Conservation (phyloP, 2,888 invertebrate genomes). For the Drosophila demipolita region DNA sequence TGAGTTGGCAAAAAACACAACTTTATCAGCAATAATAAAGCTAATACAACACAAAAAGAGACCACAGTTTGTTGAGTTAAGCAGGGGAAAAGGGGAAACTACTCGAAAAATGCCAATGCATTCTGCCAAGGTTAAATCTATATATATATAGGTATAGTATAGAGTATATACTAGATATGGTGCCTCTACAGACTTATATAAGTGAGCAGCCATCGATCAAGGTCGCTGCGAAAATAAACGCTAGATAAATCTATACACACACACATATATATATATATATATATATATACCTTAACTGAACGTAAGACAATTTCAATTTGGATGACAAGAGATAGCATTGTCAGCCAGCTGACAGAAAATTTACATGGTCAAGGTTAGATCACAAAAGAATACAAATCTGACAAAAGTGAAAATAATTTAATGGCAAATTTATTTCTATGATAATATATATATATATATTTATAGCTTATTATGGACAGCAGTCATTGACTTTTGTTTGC, state of each 20-base stretch:
- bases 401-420: slow-evolving; percentile 58
- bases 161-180: slow-evolving; percentile 14
- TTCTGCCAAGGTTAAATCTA: slow-evolving; percentile 28
- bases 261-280: slow-evolving; percentile 5
- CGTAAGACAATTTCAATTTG: slow-evolving; percentile 19
- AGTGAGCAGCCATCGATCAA: slow-evolving; percentile 54
- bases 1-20: slow-evolving; percentile 27
- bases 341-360: slow-evolving; percentile 10
- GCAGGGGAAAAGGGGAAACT: background rate
- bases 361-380: slow-evolving; percentile 51
- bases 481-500: slow-evolving; percentile 57
- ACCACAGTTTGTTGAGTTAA: slow-evolving; percentile 32
- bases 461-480: slow-evolving; percentile 8
- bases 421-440: slow-evolving; percentile 22
- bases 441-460: slow-evolving; percentile 3
- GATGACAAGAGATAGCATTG: slow-evolving; percentile 11
- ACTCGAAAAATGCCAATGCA: slow-evolving; percentile 21
- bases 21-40: slow-evolving; percentile 13
- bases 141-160: slow-evolving; percentile 4
- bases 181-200: slow-evolving; percentile 51
- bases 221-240: slow-evolving; percentile 57
- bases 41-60: background rate
- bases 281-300: slow-evolving; percentile 17
- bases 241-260: slow-evolving; percentile 21
- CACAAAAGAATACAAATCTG: slow-evolving; percentile 32